Evolutionary conservation across 2,888 invertebrate species (phyloP), one percentile per base, ranked within the genome.

Genomic region (Erebia palarica): DNA sequence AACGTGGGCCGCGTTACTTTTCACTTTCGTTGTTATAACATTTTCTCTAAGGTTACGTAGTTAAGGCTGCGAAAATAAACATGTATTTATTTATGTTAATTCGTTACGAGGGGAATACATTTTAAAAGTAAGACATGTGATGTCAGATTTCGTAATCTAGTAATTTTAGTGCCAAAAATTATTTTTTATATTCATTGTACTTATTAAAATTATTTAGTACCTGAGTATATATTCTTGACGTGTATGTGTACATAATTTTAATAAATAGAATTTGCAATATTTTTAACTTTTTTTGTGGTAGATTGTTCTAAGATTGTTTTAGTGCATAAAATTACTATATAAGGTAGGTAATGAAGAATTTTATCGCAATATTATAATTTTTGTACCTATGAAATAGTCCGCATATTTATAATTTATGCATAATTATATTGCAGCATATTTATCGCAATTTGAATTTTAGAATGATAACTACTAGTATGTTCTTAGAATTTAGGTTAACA

Each of bases 1-100:
- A 69, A 74, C 77, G 81, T 78, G 78, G 77, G 75, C 78, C 76
- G 77, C 82, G 84, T 83, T 82, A 80, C 87, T 88, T 91, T 91
- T 92, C 91, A 91, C 92, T 92, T 91, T 92, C 85, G 79, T 79
- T 81, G 75, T 73, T 72, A 70, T 75, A 76, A 78, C 78, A 78
- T 79, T 81, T 81, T 81, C 78, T 75, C 78, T 77, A 69, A 69
- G 53, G 75, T 75, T 76, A 74, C 76, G 77, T 76, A 66, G 63
- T 42, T 60, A 8, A 42, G 60, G 68, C 71, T 73, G 63, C 65
- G 70, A 73, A 71, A 70, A 75, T 67, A 69, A 75, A 72, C 68
- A 74, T 65, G 65, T 59, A 75, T 75, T 70, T 75, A 71, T 73
- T 73, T 71, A 75, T 75, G 72, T 64, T 73, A 71, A 71, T 69